A percentile compares a stretch with the other conserved stretches of the same genome.
phyloP scores from a whole-genome alignment of 2,888 invertebrate species.

The Halictus quadricinctus region DNA sequence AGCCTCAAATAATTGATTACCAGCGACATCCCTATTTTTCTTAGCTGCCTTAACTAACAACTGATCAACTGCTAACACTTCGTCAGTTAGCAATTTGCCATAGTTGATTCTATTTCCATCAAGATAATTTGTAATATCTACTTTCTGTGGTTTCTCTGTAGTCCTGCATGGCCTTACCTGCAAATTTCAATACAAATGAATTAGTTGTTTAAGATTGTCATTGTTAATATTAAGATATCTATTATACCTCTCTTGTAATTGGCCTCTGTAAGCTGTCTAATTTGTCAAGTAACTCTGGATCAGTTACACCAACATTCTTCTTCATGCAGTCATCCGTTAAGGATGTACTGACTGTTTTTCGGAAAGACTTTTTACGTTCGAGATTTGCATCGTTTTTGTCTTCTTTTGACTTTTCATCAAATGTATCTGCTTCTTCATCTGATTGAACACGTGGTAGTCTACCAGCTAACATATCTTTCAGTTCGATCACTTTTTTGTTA shows the following conservation, averaged over 20 bases:
- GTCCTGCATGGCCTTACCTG: slow-evolving; percentile 76
- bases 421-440: slow-evolving; percentile 77
- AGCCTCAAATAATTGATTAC: slow-evolving; percentile 75
- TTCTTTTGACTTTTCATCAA: slow-evolving; percentile 82
- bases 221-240: not conserved
- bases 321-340: slow-evolving; percentile 83
- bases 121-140: slow-evolving; percentile 85
- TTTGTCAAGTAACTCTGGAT: slow-evolving; percentile 87
- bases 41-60: slow-evolving; percentile 92
- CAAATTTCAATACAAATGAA: slow-evolving; percentile 25
- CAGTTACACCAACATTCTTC: slow-evolving; percentile 85
- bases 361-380: slow-evolving; percentile 87
- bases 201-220: not conserved
- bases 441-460: slow-evolving; percentile 81
- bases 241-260: slow-evolving; percentile 78
- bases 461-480: slow-evolving; percentile 88
- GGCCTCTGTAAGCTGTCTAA: slow-evolving; percentile 85
- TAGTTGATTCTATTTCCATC: slow-evolving; percentile 91
- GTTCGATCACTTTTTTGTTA: slow-evolving; percentile 89
- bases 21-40: slow-evolving; percentile 86
- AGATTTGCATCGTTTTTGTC: slow-evolving; percentile 77
- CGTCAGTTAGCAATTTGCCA: slow-evolving; percentile 92
- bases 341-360: slow-evolving; percentile 86
- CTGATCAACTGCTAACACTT: slow-evolving; percentile 93
- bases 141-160: slow-evolving; percentile 70